These are phyloP conservation scores for Trematomus loennbergii DNA, from an alignment of 2,113 vertebrate species.

Conservation along the genomic window DNA sequence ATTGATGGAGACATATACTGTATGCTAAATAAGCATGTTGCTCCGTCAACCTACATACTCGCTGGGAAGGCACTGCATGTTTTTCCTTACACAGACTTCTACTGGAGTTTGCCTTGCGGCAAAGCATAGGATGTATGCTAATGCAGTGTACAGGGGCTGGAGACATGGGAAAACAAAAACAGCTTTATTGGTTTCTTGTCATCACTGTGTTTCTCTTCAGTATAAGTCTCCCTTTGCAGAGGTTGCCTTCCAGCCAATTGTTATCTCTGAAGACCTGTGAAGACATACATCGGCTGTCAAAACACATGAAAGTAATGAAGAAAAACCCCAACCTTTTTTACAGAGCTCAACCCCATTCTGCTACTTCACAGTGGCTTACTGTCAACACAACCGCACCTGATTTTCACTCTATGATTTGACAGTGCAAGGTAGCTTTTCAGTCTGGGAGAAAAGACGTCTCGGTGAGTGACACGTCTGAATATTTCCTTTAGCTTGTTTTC, in stretches of 20 bases:
- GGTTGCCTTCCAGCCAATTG: conserved; percentile 50
- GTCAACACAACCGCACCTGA: conserved; percentile 61
- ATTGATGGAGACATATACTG: not conserved
- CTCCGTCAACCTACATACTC: conserved; percentile 40
- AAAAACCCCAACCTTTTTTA: conserved; percentile 49
- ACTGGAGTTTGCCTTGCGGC: conserved; percentile 41
- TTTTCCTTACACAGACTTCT: conserved; percentile 16
- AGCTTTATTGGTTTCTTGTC: conserved; percentile 39
- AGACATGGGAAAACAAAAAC: conserved; percentile 49
- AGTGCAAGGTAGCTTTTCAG: conserved; percentile 33
- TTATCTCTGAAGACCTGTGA: conserved; percentile 48
- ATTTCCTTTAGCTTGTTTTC: conserved; percentile 62
- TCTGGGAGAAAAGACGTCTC: conserved; percentile 32
- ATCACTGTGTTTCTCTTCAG: conserved; percentile 34
- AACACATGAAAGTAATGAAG: conserved; percentile 57
- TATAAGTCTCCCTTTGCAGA: conserved; percentile 26
- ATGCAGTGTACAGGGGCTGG: conserved; percentile 17
- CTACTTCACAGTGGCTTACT: conserved; percentile 59
- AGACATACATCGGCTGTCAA: conserved; percentile 34
- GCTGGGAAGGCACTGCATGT: not conserved
- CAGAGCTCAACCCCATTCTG: conserved; percentile 57
- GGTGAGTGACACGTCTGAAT: conserved; percentile 55
- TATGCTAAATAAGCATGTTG: conserved; percentile 12
- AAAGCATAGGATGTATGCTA: conserved; percentile 32
- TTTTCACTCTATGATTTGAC: conserved; percentile 39